Evolutionary conservation across 2,113 vertebrate species (phyloP), one percentile per base, ranked within the genome.

Genomic region (Sakesphorus luctuosus): DNA sequence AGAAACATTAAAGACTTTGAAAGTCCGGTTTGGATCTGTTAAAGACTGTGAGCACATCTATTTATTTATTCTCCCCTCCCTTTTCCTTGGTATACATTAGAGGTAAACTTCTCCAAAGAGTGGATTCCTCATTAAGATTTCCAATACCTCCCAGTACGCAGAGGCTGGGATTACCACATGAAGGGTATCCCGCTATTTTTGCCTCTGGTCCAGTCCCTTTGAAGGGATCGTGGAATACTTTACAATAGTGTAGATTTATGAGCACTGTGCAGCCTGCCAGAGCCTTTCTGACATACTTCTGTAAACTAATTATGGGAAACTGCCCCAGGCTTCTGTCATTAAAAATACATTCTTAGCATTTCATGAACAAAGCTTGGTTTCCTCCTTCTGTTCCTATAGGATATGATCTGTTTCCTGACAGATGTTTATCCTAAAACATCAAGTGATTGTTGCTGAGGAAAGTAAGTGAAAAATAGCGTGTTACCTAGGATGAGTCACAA

Each of bases 381-480:
- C 93, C 88, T 94, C 36, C 83, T 96, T 73, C 85, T 93, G 80
- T 95, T 97, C 61, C 94, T 95, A 69, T 96, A 96, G 93, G 96
- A 93, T 93, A 89, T 96, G 83, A 92, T 93, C 72, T 78, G 36
- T 86, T 96, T 97, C 93, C 95, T 95, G 90, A 79, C 95, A 96
- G 84, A 94, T 96, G 84, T 89, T 96, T 96, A 89, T 87, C 83
- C 62, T 84, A 73, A 93, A 96, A 65, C 62, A 84, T 68, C 71
- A 91, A 93, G 61, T 35, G 44, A 43, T 91, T 69, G 40, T 94
- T 95, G 84, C 25, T 93, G 75, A 90, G 63, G 33, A 77, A 94
- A 93, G 21, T 35, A 68, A 93, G 81, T 50, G 74, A 87, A 76
- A 62, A 91, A 76, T 33, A 82, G 46, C 0, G 0, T 78, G 31